Conservation (phyloP, 1,140 invertebrate species). For the Hylaeus anthracinus region DNA sequence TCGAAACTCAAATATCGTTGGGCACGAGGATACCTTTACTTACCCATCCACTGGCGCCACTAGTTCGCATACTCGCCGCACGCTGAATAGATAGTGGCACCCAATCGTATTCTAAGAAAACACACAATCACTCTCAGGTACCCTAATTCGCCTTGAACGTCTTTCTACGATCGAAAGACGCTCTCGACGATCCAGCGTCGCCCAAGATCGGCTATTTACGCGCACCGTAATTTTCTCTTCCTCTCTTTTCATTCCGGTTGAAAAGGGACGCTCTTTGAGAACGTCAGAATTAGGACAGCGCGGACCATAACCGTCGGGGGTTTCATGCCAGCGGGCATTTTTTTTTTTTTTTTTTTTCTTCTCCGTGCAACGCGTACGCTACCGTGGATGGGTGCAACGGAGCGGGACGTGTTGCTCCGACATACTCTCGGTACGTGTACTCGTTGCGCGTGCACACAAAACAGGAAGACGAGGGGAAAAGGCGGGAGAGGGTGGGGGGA, state of each 20-base stretch:
- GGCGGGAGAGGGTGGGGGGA: neutral
- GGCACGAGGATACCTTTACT: too few species aligned
- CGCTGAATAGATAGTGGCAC: too few species aligned
- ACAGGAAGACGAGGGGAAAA: slow-evolving; percentile 10
- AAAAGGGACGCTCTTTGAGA: slow-evolving; percentile 32
- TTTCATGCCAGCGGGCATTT: slow-evolving; percentile 29
- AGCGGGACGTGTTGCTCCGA: slow-evolving; percentile 62
- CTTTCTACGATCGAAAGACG: too few species aligned
- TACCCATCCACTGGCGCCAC: too few species aligned
- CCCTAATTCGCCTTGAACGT: too few species aligned
- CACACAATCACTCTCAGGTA: too few species aligned
- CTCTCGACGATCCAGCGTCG: too few species aligned
- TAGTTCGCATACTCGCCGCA: too few species aligned
- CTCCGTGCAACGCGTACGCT: slow-evolving; percentile 23
- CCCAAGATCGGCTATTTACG: slow-evolving; percentile 12
- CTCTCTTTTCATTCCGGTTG: slow-evolving; percentile 44
- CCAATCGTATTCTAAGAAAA: too few species aligned
- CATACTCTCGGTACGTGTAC: slow-evolving; percentile 47
- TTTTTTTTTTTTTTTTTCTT: slow-evolving; percentile 44
- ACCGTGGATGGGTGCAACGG: slow-evolving; percentile 57
- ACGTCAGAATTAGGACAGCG: slow-evolving; percentile 55
- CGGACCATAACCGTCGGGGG: slow-evolving; percentile 49
- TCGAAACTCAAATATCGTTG: too few species aligned
- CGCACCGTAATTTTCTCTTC: slow-evolving; percentile 42
- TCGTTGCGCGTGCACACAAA: slow-evolving; percentile 40